Evolutionary conservation across 2,888 invertebrate genomes (phyloP).

Genomic region (Cosmopolites sordidus): DNA sequence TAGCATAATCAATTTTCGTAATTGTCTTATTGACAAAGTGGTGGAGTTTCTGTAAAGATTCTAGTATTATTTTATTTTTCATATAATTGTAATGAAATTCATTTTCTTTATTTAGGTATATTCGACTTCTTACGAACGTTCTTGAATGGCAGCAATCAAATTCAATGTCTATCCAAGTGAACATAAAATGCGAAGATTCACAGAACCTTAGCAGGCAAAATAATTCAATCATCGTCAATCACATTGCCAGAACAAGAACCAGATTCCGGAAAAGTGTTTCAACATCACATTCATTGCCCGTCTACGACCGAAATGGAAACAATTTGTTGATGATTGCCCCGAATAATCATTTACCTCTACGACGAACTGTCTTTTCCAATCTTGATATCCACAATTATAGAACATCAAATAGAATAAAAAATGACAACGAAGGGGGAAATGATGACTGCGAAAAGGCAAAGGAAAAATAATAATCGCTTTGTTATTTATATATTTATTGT

Average conservation of each 20-base stretch:
- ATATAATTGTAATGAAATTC: too few relatives aligned
- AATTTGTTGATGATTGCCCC: conserved; percentile 67
- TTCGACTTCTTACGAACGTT: conserved; percentile 78
- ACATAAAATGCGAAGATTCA: conserved; percentile 54
- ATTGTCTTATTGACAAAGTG: too few relatives aligned
- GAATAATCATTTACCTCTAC: conserved; percentile 44
- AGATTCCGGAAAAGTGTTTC: conserved; percentile 39
- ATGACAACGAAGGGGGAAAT: conserved; percentile 38
- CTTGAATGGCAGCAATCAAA: conserved; percentile 78
- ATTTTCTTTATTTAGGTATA: conserved; percentile 68
- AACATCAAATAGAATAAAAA: conserved; percentile 34
- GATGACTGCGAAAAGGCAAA: conserved; percentile 12
- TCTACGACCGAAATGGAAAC: conserved; percentile 59
- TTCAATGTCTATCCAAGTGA: conserved; percentile 41
- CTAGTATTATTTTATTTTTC: too few relatives aligned
- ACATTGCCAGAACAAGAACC: conserved; percentile 38
- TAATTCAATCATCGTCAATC: conserved; percentile 25
- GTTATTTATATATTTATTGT: too few relatives aligned
- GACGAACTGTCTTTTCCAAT: conserved; percentile 28
- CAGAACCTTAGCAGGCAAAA: conserved; percentile 37
- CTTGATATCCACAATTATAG: conserved; percentile 12
- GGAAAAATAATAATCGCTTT: conserved; percentile 17
- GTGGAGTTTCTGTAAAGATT: too few relatives aligned
- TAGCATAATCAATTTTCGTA: too few relatives aligned
- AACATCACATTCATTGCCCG: conserved; percentile 36